Base-by-base conservation (phyloP, 2,888 invertebrate species). In the Perizoma flavofasciatum region DNA sequence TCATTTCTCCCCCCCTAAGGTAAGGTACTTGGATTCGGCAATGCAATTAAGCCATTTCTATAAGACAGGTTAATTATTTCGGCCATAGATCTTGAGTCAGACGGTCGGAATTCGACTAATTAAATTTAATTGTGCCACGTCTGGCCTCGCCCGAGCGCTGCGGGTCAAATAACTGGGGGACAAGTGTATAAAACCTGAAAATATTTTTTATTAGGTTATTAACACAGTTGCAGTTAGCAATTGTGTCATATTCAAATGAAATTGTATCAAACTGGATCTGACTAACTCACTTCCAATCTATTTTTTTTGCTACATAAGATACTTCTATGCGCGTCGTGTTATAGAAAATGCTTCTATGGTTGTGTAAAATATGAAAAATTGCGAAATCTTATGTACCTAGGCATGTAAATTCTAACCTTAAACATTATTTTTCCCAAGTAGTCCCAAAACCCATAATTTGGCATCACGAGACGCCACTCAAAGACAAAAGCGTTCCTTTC, bases 401-500 rank as follows among this genome's bases (percentile, higher is more conserved):
- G 22, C 3, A 22, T 22, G 22, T 22, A 22, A 22, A 22, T 22
- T 22, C 22, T 34, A 52, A 39, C 6, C 52, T 48, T 35, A 58
- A 49, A 65, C 51, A 59, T 63, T 56, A 61, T 57, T 53, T 59
- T 34, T 51, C 54, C 51, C 49, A 56, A 60, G 51, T 48, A 47
- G 52, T 40, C 54, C 54, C 48, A 55, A 65, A 63, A 59, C 11
- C 41, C 62, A 59, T 59, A 64, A 60, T 57, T 54, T 39, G 47
- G 44, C 61, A 54, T 54, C 52, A 51, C 63, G 56, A 62, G 55
- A 66, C 67, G 64, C 52, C 69, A 65, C 69, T 69, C 67, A 58
- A 59, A 65, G 61, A 69, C 69, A 69, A 69, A 67, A 65, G 66
- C 66, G 66, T 65, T 67, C 60, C 69, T 65, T 67, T 66, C 60